A percentile compares a stretch with the other conserved stretches of the same genome.
Evolutionary conservation across 1,140 invertebrate genomes (phyloP).

Genomic region (Popillia japonica): DNA sequence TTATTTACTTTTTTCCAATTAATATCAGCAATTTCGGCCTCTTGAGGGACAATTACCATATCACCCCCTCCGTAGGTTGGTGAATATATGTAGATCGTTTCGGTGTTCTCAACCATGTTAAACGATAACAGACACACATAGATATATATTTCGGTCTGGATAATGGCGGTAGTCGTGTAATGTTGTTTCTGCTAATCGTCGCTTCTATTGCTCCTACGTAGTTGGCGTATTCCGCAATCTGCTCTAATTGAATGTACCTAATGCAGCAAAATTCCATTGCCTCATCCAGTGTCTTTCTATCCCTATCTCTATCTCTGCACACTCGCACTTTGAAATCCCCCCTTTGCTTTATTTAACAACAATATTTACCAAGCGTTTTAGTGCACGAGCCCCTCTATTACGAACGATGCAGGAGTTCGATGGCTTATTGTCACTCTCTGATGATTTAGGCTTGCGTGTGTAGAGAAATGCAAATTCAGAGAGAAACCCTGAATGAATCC

Average conservation of each 20-base stretch:
- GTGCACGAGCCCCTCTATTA: conserved; percentile 3
- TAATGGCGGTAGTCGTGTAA: conserved; percentile 20
- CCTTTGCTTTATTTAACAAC: conserved; percentile 22
- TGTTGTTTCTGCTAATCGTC: conserved; percentile 29
- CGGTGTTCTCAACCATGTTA: not conserved
- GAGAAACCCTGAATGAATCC: not conserved
- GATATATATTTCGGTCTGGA: conserved; percentile 29
- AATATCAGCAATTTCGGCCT: not conserved
- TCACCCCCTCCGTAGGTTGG: not conserved
- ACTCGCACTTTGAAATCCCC: not conserved
- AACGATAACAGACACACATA: conserved; percentile 30
- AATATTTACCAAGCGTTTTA: conserved; percentile 32
- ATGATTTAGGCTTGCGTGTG: not conserved
- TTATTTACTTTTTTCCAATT: not conserved
- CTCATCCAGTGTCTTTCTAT: not conserved
- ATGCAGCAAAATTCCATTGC: conserved; percentile 15
- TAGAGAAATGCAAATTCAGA: not conserved
- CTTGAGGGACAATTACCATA: conserved; percentile 5
- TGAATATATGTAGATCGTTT: not conserved
- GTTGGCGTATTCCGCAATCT: conserved; percentile 31
- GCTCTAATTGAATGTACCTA: conserved; percentile 33
- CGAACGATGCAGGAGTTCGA: not conserved
- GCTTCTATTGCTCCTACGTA: conserved; percentile 20
- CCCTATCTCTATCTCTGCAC: not conserved
- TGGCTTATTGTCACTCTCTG: not conserved